Conservation (phyloP, 35 echinoderm and acorn worm species). For the Strongylocentrotus purpuratus region DNA sequence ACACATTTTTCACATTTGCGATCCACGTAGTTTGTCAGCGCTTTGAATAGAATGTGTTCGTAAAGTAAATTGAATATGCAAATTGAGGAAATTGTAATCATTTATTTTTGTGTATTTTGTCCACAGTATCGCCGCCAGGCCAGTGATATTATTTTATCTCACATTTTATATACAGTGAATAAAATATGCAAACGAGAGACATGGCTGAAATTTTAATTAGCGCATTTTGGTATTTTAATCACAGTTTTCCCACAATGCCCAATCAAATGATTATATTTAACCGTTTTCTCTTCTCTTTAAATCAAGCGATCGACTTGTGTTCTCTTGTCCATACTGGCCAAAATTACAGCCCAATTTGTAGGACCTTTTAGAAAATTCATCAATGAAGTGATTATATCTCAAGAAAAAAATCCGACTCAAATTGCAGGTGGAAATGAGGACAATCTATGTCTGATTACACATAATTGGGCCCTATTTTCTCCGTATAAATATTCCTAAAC, state of each 20-base stretch:
- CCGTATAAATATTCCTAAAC: not conserved
- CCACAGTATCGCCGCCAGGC: too few species aligned
- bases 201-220: not conserved
- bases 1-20: too few species aligned
- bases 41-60: too few species aligned
- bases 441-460: slow-evolving; percentile 26
- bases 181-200: not conserved
- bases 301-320: not conserved
- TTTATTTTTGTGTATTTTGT: too few species aligned
- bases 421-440: not conserved
- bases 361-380: slow-evolving; percentile 12
- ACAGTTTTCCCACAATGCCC: not conserved
- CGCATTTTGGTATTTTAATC: not conserved
- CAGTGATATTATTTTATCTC: too few species aligned
- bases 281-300: too few species aligned
- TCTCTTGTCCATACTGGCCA: not conserved
- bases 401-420: not conserved
- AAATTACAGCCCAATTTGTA: slow-evolving; percentile 23
- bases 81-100: too few species aligned
- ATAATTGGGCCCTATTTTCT: slow-evolving; percentile 34
- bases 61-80: too few species aligned
- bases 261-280: not conserved
- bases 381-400: not conserved
- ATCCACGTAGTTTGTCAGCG: too few species aligned
- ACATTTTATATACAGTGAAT: not conserved